These are phyloP conservation scores for Acanthurus tractus DNA, from an alignment of 2,797 vertebrate species.

Conservation along the genomic window DNA sequence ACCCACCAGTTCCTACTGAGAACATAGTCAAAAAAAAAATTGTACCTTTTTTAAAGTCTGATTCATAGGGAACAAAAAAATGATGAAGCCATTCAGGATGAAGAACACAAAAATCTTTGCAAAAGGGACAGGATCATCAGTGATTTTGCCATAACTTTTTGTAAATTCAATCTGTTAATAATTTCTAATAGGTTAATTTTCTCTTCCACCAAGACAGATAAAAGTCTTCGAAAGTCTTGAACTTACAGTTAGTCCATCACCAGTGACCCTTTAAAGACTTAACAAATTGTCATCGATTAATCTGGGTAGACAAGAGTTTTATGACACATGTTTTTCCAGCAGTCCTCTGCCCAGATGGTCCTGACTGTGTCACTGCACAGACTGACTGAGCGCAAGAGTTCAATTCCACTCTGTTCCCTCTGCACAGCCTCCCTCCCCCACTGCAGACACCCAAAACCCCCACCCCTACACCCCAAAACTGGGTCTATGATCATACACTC, in stretches of 20 bases:
- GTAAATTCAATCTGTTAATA: not conserved
- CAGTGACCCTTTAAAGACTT: conserved; percentile 4
- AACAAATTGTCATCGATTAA: conserved; percentile 18
- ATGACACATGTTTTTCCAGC: conserved; percentile 26
- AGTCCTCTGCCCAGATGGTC: conserved; percentile 42
- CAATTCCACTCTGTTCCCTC: conserved; percentile 33
- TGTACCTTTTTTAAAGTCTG: not conserved
- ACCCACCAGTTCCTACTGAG: not conserved
- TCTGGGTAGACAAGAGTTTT: conserved; percentile 16
- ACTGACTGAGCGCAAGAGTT: conserved; percentile 44
- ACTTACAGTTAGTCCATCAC: conserved; percentile 7
- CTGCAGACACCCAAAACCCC: conserved; percentile 37
- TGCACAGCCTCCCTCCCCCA: conserved; percentile 57
- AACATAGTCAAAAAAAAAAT: not conserved
- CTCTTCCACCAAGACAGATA: not conserved
- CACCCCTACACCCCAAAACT: conserved; percentile 25
- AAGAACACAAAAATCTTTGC: too few species aligned
- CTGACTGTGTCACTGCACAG: conserved; percentile 45
- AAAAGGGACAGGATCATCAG: not conserved
- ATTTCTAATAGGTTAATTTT: not conserved
- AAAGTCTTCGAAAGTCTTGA: not conserved
- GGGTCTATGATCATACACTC: conserved; percentile 32
- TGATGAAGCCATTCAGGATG: not conserved
- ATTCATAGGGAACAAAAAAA: not conserved
- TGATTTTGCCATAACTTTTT: not conserved